Base-by-base conservation (phyloP, 2,113 vertebrate genomes). In the Lampris megalopsis region DNA sequence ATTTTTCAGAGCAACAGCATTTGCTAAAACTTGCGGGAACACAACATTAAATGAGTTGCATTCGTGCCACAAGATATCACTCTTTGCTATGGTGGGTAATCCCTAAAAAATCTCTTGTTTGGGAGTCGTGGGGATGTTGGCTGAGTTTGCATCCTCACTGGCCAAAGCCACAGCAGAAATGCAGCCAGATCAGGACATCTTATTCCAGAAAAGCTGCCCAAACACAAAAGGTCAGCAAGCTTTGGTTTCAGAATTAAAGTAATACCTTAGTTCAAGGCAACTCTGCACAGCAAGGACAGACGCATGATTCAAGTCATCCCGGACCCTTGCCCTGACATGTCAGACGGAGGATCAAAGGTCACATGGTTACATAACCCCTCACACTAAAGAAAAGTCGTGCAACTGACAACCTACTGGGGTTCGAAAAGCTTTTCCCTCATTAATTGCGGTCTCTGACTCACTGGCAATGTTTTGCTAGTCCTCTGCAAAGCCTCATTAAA, bases 151-250 rank as follows among this genome's bases (percentile, higher is more conserved):
- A 40, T 71, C 54, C 40, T 57, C 9, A 13, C 59, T 59, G 77
- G 88, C 85, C 75, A 88, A 86, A 90, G 81, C 54, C 50, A 53
- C 50, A 11, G 3, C 3, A 71, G 71, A 86, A 91, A 91, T 91
- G 81, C 64, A 24, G 62, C 59, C 63, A 53, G 66, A 38, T 80
- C 71, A 84, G 82, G 53, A 89, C 77, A 87, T 89, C 80, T 73
- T 83, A 82, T 78, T 87, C 73, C 77, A 43, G 38, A 77, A 49
- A 76, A 84, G 50, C 10, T 9, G 61, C 36, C 63, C 47, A 11
- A 41, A 80, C 82, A 87, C 83, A 82, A 91, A 90, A 92, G 84
- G 85, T 85, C 81, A 83, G 5, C 57, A 83, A 74, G 48, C 58
- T 43, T 61, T 61, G 79, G 75, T 72, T 81, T 79, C 50, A 36